Evolutionary conservation across 2,797 vertebrate species (phyloP), one percentile per base, ranked within the genome.

Genomic region (Etheostoma nigrum): DNA sequence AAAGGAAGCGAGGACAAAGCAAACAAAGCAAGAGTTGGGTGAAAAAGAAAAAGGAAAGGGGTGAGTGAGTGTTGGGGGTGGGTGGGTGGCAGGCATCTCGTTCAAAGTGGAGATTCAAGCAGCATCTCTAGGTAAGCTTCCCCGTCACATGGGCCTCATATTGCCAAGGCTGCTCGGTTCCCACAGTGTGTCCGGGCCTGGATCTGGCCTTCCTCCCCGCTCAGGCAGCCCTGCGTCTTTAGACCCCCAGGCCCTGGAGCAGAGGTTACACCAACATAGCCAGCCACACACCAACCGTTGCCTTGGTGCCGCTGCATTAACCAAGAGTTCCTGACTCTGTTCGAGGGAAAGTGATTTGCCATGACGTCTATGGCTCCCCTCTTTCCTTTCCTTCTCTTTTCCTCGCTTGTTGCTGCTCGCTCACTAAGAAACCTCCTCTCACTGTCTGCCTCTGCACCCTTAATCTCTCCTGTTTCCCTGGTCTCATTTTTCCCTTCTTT

Each of bases 201-300:
- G 81, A 81, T 81, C 83, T 86, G 88, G 90, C 87, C 85, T 85
- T 86, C 87, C 85, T 89, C 88, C 81, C 83, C 54, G 52, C 84
- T 90, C 79, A 33, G 70, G 81, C 86, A 64, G 84, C 83, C 84
- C 88, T 44, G 84, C 71, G 64, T 91, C 91, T 90, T 92, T 88
- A 88, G 92, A 91, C 88, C 88, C 91, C 89, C 85, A 72, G 83
- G 90, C 89, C 89, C 87, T 70, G 67, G 93, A 94, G 92, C 92
- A 95, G 93, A 95, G 94, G 94, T 95, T 95, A 96, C 94, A 93
- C 93, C 93, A 94, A 95, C 95, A 95, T 82, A 92, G 87, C 83
- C 92, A 88, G 90, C 85, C 89, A 81, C 91, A 76, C 90, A 94
- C 91, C 90, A 90, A 89, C 87, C 89, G 95, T 95, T 95, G 93